A percentile compares a stretch with the other conserved stretches of the same genome.
Conservation (phyloP, 2,113 vertebrate genomes). For the Megaceryle maxima region DNA sequence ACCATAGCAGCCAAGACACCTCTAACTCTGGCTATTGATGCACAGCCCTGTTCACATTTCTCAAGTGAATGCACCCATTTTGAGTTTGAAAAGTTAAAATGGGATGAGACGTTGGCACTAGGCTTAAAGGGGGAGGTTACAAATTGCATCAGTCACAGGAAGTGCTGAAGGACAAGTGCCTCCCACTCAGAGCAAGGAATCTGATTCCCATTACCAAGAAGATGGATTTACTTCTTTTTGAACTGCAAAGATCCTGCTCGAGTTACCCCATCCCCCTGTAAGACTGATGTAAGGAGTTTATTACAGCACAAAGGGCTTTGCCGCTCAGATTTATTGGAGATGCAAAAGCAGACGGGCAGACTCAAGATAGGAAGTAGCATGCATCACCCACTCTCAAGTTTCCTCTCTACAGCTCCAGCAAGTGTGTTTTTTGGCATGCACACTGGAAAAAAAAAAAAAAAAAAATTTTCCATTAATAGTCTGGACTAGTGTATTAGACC, state of each 20-base stretch:
- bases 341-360: constrained; percentile 21
- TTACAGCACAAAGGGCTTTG: neutral
- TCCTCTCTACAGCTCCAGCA: constrained; percentile 15
- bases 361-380: constrained; percentile 14
- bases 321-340: neutral
- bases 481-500: neutral
- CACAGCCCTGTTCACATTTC: neutral
- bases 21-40: neutral
- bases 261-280: neutral
- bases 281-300: neutral
- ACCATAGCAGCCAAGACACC: neutral
- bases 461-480: constrained; percentile 44
- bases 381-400: neutral
- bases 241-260: neutral
- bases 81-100: neutral
- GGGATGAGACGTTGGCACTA: neutral
- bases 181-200: neutral
- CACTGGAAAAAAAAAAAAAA: constrained; percentile 52
- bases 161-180: neutral
- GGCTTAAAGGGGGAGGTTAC: neutral
- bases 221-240: neutral
- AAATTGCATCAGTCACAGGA: neutral
- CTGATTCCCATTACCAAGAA: neutral
- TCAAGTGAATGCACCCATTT: neutral
- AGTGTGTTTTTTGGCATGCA: constrained; percentile 6